Base-by-base conservation (phyloP, 2,888 invertebrate species). In the Protophormia terraenovae region DNA sequence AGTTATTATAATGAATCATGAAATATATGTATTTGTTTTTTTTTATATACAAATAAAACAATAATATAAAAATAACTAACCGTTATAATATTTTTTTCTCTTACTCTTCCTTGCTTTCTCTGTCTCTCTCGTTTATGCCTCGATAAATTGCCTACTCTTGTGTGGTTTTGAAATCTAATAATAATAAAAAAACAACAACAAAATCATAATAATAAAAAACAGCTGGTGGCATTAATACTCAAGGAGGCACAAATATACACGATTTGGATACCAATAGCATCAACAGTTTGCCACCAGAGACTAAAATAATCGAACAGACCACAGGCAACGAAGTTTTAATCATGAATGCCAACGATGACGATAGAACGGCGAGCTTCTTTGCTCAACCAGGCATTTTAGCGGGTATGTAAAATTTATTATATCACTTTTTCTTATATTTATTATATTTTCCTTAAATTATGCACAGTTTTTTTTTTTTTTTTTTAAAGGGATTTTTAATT, bases 301-400 rank as follows among this genome's bases (percentile, higher is more conserved):
- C 91, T 69, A 92, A 92, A 88, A 86, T 87, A 79, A 87, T 86
- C 82, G 92, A 92, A 73, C 92, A 91, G 88, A 90, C 91, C 88
- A 89, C 89, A 88, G 94, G 94, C 93, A 95, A 94, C 94, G 95
- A 95, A 89, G 96, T 95, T 82, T 94, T 95, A 93, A 96, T 96
- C 93, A 97, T 97, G 97, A 96, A 96, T 94, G 94, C 95, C 87
- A 96, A 96, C 93, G 94, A 95, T 87, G 97, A 96, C 90, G 97
- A 97, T 92, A 95, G 96, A 90, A 95, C 96, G 91, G 96, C 97
- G 92, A 97, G 97, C 91, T 97, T 98, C 95, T 98, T 98, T 93
- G 97, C 97, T 89, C 98, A 98, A 94, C 98, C 98, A 50, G 98
- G 97, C 93, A 97, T 98, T 88, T 94, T 98, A 90, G 98, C 97